Percentiles rank a stretch among this genome's conserved stretches.
Evolutionary conservation across 2,113 vertebrate genomes (phyloP).

Genomic region (Xenopus laevis): DNA sequence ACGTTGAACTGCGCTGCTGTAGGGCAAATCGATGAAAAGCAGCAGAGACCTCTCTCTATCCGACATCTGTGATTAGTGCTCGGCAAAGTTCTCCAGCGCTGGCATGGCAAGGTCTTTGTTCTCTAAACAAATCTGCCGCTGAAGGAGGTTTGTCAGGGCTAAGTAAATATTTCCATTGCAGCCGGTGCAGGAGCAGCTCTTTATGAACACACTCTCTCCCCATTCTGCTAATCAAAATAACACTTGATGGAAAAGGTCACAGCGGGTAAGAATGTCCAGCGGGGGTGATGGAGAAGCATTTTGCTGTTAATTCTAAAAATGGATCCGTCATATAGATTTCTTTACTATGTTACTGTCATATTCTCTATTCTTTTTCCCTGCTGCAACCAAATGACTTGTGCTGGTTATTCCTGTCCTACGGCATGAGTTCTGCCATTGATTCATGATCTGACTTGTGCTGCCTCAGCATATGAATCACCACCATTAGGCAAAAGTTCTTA

Average conservation of each 20-base stretch:
- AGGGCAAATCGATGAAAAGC: neutral
- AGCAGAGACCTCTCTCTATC: neutral
- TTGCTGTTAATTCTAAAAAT: no score
- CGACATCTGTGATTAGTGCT: neutral
- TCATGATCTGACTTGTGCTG: no score
- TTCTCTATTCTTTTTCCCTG: no score
- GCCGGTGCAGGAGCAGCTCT: neutral
- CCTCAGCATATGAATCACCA: no score
- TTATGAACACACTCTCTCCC: neutral
- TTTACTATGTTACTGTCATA: no score
- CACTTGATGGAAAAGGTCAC: neutral
- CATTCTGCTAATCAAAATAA: neutral
- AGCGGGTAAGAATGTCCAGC: neutral
- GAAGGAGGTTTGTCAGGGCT: neutral
- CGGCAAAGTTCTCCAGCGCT: neutral
- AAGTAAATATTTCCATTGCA: slow-evolving; percentile 12
- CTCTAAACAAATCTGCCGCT: neutral
- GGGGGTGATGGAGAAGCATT: no score
- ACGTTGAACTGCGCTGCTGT: neutral
- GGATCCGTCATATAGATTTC: no score
- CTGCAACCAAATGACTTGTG: no score
- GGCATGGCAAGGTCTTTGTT: slow-evolving; percentile 1
- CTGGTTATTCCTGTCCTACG: no score
- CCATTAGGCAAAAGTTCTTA: no score
- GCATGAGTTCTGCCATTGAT: no score